Evolutionary conservation across 2,888 invertebrate genomes (phyloP), one percentile per base, ranked within the genome.

Genomic region (Mesopsocus fuscifrons): DNA sequence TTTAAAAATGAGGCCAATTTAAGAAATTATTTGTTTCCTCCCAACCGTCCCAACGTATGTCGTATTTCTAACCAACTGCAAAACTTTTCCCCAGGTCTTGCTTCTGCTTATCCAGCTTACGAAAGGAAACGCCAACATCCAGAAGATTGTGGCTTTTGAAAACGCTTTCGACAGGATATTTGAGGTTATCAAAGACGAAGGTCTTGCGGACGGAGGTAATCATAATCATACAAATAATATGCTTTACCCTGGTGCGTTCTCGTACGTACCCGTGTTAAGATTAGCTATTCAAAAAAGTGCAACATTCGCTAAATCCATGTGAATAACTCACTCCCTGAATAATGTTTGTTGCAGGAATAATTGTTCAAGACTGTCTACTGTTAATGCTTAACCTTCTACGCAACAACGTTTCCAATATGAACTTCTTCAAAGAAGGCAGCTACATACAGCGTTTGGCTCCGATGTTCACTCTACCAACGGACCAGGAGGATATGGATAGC

Each of bases 71-170:
- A 20, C 6, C 13, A 15, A 18, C n/a, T 21, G 41, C 6, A 20
- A 9, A 15, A 46, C 18, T 32, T 8, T 33, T n/a, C 22, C 43
- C 5, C 55, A 77, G 72, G 74, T 89, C 0, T 63, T 99, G 8
- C 62, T 98, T 3, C 65, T 99, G 40, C 67, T 99, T 0, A 87
- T 87, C 49, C 87, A 91, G 54, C 63, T 99, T 52, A 95, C 95
- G 0, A 81, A 83, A 68, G 82, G 83, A 11, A 95, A 98, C 64
- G 85, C 92, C 0, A 95, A 92, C 59, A 91, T 97, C 53, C 95
- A 97, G 60, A 98, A 97, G 65, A 95, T 99, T 54, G 92, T 99
- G 0, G 95, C 97, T 0, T 99, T 97, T 60, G 97, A 99, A 61
- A 97, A 95, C 63, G 94, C 94, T 0, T 99, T 98, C 57, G 95